These are phyloP conservation scores for Eupithecia tripunctaria DNA, from an alignment of 2,888 invertebrate species.

Conservation along the genomic window DNA sequence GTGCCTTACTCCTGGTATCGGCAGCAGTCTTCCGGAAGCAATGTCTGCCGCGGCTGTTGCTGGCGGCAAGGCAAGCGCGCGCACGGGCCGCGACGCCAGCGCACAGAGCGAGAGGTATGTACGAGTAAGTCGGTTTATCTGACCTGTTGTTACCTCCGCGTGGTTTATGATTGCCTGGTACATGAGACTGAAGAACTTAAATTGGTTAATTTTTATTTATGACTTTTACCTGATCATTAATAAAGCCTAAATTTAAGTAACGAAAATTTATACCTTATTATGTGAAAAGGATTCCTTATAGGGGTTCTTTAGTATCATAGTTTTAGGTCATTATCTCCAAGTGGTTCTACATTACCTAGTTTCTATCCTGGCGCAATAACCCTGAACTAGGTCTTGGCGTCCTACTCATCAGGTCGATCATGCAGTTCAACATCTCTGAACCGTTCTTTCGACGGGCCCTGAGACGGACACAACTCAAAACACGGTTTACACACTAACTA, in stretches of 20 bases:
- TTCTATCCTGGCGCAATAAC: neutral
- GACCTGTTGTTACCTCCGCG: neutral
- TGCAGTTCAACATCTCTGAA: neutral
- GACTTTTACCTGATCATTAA: neutral
- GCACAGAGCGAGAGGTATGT: slow-evolving; percentile 69
- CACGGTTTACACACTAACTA: neutral
- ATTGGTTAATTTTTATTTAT: neutral
- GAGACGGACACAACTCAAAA: neutral
- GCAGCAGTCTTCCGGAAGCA: slow-evolving; percentile 80
- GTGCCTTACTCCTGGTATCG: slow-evolving; percentile 77
- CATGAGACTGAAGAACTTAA: neutral
- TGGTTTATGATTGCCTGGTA: slow-evolving; percentile 3
- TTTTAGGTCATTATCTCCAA: neutral
- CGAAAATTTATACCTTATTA: neutral
- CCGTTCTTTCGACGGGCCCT: neutral
- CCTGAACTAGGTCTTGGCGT: neutral
- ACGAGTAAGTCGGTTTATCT: neutral
- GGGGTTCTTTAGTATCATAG: neutral
- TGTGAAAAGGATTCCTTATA: neutral
- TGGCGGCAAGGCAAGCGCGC: slow-evolving; percentile 69
- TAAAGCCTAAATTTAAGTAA: neutral
- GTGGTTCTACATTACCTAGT: neutral
- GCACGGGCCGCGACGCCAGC: slow-evolving; percentile 68
- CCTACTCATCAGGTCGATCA: neutral
- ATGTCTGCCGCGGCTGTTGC: slow-evolving; percentile 71